Conservation (phyloP, 2,888 invertebrate genomes). For the Chloromyia formosa region DNA sequence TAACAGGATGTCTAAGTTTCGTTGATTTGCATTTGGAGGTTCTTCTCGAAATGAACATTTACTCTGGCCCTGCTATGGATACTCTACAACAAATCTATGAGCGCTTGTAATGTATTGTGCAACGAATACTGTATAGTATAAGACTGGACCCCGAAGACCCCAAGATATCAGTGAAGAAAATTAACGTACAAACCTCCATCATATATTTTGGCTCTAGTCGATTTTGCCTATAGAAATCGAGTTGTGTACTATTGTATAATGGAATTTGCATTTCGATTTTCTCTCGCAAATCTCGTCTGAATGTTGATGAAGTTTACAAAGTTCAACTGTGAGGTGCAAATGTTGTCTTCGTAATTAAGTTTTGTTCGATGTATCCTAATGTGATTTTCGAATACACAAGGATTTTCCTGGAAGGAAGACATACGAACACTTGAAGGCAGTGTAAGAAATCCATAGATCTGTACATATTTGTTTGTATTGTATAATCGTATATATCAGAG, state of each 20-base stretch:
- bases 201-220: not conserved
- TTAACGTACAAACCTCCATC: conserved; percentile 18
- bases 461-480: too few species aligned
- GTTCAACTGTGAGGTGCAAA: conserved; percentile 25
- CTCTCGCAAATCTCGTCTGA: not conserved
- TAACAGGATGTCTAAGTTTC: conserved; percentile 32
- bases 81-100: not conserved
- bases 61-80: not conserved
- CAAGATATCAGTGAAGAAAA: not conserved
- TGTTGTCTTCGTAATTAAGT: conserved; percentile 34
- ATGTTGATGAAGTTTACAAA: conserved; percentile 7
- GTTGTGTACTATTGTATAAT: conserved; percentile 23
- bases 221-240: not conserved
- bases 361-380: conserved; percentile 22
- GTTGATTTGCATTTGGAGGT: conserved; percentile 14
- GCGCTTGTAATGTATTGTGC: too few species aligned
- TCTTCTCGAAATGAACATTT: conserved; percentile 14
- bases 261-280: conserved; percentile 34
- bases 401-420: too few species aligned
- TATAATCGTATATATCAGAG: too few species aligned
- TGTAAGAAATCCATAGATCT: too few species aligned
- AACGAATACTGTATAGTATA: too few species aligned
- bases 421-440: too few species aligned
- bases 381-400: not conserved
- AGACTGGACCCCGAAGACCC: not conserved